Conservation (phyloP, 1,140 invertebrate species). For the Drosophila suzukii region DNA sequence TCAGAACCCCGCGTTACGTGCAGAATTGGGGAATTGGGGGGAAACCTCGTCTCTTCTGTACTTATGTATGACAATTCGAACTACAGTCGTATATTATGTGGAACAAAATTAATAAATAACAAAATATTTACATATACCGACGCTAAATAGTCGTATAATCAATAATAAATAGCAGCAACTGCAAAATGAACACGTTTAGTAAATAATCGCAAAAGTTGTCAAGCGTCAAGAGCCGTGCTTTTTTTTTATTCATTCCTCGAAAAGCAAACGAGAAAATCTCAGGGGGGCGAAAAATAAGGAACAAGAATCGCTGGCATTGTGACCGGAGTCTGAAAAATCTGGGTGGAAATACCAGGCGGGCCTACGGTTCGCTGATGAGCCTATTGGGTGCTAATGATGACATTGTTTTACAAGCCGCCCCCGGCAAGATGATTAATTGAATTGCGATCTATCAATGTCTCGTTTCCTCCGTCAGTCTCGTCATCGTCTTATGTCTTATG, state of each 20-base stretch:
- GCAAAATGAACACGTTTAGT: constrained; percentile 80
- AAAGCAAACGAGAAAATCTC: constrained; percentile 21
- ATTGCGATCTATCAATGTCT: constrained; percentile 74
- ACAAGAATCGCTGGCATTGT: constrained; percentile 41
- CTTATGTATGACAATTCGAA: not conserved
- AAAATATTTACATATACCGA: constrained; percentile 76
- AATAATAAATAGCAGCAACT: constrained; percentile 79
- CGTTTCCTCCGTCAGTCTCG: constrained; percentile 9
- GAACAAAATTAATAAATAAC: constrained; percentile 70
- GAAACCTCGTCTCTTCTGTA: not conserved
- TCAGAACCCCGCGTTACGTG: constrained; percentile 23
- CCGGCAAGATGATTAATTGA: constrained; percentile 68
- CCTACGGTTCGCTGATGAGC: constrained; percentile 14
- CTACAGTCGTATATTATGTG: constrained; percentile 37
- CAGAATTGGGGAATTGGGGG: constrained; percentile 17
- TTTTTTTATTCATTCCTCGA: constrained; percentile 19
- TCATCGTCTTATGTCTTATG: not conserved
- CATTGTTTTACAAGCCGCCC: constrained; percentile 55
- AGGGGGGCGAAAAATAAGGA: constrained; percentile 3
- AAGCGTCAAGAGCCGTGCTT: constrained; percentile 33
- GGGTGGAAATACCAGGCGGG: constrained; percentile 35
- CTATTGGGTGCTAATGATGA: constrained; percentile 64
- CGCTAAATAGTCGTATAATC: constrained; percentile 80
- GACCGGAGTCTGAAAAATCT: constrained; percentile 19
- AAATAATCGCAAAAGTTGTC: constrained; percentile 71